Base-by-base conservation (phyloP, 2,797 vertebrate genomes). In the Zalophus californianus region DNA sequence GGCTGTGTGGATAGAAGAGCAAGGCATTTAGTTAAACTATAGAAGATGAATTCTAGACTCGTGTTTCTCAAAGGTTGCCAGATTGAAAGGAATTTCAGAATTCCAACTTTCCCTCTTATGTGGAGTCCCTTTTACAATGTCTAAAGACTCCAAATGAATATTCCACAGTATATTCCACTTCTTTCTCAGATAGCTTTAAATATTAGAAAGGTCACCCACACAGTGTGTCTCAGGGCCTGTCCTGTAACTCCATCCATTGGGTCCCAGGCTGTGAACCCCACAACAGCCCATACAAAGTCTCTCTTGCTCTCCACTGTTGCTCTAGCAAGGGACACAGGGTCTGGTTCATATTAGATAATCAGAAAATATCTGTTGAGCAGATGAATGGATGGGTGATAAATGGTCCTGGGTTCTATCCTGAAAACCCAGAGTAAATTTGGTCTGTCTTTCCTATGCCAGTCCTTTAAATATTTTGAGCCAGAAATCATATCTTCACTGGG, bases 11-110 rank as follows among this genome's bases (percentile, higher is more conserved):
- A 64, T 48, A 77, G 86, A 82, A 87, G 29, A 16, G 6, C 38
- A 66, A 41, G 79, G 18, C 23, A 48, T 80, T 86, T 70, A 83
- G 70, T 91, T 75, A 32, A 80, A 41, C 32, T 93, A 35, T 20
- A 73, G 80, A 52, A 84, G 83, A 44, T 90, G 68, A 94, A 88
- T 60, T 29, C 84, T n/a, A 50, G 77, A 72, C 13, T 80, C n/a
- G 8, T 85, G 0, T 52, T 94, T 78, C 60, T 83, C 83, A 78
- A 75, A 92, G 60, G 38, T 29, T 48, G 15, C 7, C 41, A 50
- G 32, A 7, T 66, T 56, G n/a, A n/a, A 92, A 64, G 86, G 16
- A 48, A 56, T 23, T 77, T 73, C 38, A 80, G 58, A 86, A 35
- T 70, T 25, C 29, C 32, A 66, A 18, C 23, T 21, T 29, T 60